These are phyloP conservation scores for Oreocharis arfaki DNA, from an alignment of 2,113 vertebrate genomes.

Conservation along the genomic window DNA sequence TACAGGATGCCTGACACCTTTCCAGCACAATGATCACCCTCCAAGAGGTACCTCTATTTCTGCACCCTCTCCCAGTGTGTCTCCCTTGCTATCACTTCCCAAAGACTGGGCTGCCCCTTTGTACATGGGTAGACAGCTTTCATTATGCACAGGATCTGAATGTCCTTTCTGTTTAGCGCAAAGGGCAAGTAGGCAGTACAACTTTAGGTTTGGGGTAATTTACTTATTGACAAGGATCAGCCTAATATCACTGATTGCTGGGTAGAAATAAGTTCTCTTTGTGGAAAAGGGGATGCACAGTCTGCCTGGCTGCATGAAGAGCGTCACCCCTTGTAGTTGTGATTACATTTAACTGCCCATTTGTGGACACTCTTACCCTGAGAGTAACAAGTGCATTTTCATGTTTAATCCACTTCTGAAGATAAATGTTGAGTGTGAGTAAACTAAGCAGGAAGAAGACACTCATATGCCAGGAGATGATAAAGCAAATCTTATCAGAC, in stretches of 20 bases:
- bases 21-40: background rate
- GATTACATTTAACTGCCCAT: background rate
- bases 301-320: background rate
- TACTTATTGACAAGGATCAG: background rate
- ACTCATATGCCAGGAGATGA: background rate
- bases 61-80: background rate
- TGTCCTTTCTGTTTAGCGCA: accelerated
- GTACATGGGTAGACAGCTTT: background rate
- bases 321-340: background rate
- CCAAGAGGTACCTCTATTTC: background rate
- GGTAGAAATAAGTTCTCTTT: background rate
- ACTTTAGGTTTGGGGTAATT: background rate
- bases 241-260: background rate
- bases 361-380: background rate
- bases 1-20: background rate
- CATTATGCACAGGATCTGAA: background rate
- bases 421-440: background rate
- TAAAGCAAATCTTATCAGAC: background rate
- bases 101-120: background rate
- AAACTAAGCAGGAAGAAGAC: background rate
- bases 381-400: background rate
- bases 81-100: background rate
- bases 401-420: background rate
- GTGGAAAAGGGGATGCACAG: background rate
- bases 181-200: background rate